phyloP scores from a whole-genome alignment of 2,113 vertebrate genomes.

The Numida meleagris region DNA sequence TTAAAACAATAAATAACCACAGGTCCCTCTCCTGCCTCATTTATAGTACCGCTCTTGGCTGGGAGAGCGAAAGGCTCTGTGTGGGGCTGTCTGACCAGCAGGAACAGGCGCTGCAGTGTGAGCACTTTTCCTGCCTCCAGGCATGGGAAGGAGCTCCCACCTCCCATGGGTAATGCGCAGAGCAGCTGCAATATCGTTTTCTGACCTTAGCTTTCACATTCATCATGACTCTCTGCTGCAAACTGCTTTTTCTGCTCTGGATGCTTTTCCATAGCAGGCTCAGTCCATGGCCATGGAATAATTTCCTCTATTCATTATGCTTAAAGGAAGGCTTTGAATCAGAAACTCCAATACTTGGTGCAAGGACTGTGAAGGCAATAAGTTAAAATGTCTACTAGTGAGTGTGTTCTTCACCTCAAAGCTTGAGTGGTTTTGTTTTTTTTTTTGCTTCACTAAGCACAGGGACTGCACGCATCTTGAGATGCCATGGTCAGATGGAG shows the following conservation, averaged over 20 bases:
- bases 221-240: not conserved
- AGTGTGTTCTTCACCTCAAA: not conserved
- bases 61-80: not conserved
- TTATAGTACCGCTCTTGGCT: not conserved
- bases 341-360: not conserved
- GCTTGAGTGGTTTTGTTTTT: not conserved
- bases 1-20: slow-evolving; percentile 39
- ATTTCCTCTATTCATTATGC: not conserved
- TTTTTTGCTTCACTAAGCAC: not conserved
- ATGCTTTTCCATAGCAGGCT: not conserved
- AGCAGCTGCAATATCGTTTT: not conserved
- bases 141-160: not conserved
- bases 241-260: not conserved
- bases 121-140: not conserved
- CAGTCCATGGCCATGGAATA: accelerated
- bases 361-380: not conserved
- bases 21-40: not conserved
- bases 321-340: not conserved
- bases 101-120: not conserved
- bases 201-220: not conserved
- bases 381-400: not conserved
- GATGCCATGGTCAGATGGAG: accelerated
- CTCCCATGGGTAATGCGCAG: not conserved
- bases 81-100: not conserved
- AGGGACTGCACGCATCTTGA: not conserved